Conservation (phyloP, 2,113 vertebrate genomes). For the Oryzias javanicus region DNA sequence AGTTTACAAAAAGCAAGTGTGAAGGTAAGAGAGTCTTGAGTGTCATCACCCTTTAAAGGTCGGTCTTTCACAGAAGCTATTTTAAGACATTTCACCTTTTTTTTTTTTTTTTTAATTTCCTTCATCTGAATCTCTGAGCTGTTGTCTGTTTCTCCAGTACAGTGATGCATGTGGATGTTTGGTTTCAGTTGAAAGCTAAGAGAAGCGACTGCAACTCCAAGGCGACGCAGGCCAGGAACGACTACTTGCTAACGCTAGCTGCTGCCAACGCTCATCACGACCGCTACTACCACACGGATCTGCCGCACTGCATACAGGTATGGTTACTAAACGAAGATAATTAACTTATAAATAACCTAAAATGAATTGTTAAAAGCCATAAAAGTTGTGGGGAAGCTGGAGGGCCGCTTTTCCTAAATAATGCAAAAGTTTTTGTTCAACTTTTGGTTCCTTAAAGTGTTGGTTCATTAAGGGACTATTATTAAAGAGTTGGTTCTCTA, state of each 20-base stretch:
- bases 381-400: no score
- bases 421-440: no score
- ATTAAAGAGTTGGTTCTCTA: no score
- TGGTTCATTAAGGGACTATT: no score
- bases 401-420: no score
- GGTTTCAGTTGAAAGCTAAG: constrained; percentile 92
- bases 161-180: constrained; percentile 11
- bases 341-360: no score
- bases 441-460: no score
- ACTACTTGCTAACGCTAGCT: constrained; percentile 95
- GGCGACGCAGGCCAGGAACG: constrained; percentile 94
- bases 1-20: constrained; percentile 99
- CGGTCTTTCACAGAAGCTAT: background rate
- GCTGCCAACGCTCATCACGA: constrained; percentile 97
- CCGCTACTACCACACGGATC: constrained; percentile 94
- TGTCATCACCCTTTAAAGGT: constrained; percentile 22
- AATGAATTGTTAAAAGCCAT: no score
- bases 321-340: background rate
- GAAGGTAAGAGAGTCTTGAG: constrained; percentile 82
- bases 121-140: background rate
- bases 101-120: no score
- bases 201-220: constrained; percentile 95
- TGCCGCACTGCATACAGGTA: constrained; percentile 88
- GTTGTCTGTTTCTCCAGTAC: background rate
- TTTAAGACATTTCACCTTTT: background rate